Evolutionary conservation across 2,113 vertebrate species (phyloP).

Genomic region (Leuciscus idus): DNA sequence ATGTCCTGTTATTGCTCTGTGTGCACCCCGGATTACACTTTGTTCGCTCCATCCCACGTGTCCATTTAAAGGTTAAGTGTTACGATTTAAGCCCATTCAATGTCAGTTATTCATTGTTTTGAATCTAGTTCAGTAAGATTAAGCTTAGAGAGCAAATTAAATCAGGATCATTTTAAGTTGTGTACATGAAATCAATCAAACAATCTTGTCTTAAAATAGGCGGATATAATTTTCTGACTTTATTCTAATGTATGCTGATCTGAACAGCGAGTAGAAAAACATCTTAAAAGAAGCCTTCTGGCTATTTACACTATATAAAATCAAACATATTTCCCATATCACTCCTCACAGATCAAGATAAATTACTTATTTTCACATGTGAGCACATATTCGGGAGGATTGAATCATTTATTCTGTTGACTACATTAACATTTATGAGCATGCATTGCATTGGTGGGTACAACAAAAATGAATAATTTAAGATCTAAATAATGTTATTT

Average conservation of each 20-base stretch:
- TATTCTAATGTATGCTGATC: neutral
- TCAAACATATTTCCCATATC: neutral
- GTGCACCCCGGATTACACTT: neutral
- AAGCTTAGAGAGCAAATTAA: neutral
- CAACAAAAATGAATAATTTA: neutral
- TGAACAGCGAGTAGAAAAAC: too few species aligned
- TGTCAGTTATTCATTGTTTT: neutral
- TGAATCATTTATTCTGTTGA: neutral
- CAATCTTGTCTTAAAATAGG: neutral
- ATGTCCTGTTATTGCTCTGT: slow-evolving; percentile 2
- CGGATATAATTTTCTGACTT: neutral
- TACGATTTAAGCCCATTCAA: neutral
- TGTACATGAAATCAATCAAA: neutral
- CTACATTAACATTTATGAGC: slow-evolving; percentile 11
- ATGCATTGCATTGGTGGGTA: neutral
- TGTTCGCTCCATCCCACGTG: neutral
- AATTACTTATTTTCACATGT: neutral
- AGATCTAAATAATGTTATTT: neutral
- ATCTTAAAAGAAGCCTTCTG: neutral
- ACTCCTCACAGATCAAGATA: neutral
- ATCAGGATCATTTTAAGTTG: neutral
- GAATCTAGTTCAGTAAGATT: neutral
- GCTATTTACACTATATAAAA: neutral
- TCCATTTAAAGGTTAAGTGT: slow-evolving; percentile 11
- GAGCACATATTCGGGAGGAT: neutral